These are phyloP conservation scores for Catharus bicknelli DNA, from an alignment of 2,113 vertebrate genomes.

Conservation along the genomic window DNA sequence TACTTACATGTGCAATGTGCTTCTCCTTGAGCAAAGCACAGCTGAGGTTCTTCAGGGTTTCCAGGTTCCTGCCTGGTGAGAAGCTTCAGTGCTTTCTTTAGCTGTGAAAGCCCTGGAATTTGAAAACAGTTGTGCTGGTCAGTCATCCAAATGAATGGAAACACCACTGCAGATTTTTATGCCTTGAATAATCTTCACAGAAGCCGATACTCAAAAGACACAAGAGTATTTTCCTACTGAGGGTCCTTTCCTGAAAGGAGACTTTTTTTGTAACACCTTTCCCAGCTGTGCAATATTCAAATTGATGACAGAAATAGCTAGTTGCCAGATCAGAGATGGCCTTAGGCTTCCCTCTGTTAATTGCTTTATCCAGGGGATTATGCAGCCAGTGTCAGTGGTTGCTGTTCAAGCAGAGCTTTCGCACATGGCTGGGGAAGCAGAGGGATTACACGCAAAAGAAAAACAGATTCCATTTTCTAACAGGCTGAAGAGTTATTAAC, in stretches of 20 bases:
- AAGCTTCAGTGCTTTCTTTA: background rate
- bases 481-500: background rate
- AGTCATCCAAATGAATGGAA: background rate
- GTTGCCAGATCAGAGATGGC: background rate
- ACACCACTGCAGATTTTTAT: background rate
- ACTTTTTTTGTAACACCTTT: background rate
- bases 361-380: background rate
- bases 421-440: background rate
- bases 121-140: background rate
- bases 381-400: background rate
- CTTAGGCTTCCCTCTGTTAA: background rate
- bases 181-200: background rate
- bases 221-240: background rate
- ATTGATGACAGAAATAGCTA: background rate
- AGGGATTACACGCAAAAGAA: accelerated
- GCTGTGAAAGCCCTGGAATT: background rate
- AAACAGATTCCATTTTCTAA: background rate
- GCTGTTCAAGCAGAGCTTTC: background rate
- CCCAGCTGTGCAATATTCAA: background rate
- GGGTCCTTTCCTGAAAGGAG: background rate
- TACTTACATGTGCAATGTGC: background rate
- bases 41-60: background rate
- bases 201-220: accelerated
- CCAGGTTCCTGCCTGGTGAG: background rate
- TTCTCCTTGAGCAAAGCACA: background rate